Base-by-base conservation (phyloP, 2,797 vertebrate genomes). In the Siniperca undulata region DNA sequence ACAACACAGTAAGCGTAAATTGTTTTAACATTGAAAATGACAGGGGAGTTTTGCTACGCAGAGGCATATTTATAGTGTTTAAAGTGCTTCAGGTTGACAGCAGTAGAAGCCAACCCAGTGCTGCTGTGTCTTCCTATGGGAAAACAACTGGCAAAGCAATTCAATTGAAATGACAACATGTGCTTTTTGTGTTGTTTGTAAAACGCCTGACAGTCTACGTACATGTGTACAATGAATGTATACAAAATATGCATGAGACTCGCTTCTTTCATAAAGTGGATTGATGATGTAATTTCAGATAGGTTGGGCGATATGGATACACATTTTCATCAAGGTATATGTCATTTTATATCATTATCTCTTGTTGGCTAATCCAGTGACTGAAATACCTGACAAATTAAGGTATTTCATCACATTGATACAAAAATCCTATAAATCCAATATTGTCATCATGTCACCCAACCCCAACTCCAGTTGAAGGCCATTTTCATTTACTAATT, bases 81-180 rank as follows among this genome's bases (percentile, higher is more conserved):
- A 64, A 77, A 36, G 58, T 60, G 68, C 20, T 66, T 70, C 42
- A 71, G 36, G 66, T 70, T 88, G 84, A 83, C 87, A 81, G 77
- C 65, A 40, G 60, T 27, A 62, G 40, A 75, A 70, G 50, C 68
- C 60, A 36, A 78, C 44, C 62, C 27, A 22, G 61, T 55, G 34
- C 76, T 48, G 50, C 73, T 77, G 66, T 27, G 58, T 59, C 44
- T 66, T 59, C 60, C 75, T 72, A 48, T 60, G 40, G 56, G 50
- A 42, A 70, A 79, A 82, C 61, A 71, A 60, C 77, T 72, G 42
- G 22, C 36, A 76, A 52, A 68, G 24, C 67, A 81, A 12, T 76
- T 64, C 65, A 85, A 48, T 19, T 50, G 55, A 82, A 80, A 86
- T 77, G 59, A 76, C 69, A 86, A 85, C 66, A 83, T 74, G n/a